Percentiles rank a stretch among this genome's conserved stretches.
Conservation (phyloP, 2,797 vertebrate genomes). For the Galaxias olidus region DNA sequence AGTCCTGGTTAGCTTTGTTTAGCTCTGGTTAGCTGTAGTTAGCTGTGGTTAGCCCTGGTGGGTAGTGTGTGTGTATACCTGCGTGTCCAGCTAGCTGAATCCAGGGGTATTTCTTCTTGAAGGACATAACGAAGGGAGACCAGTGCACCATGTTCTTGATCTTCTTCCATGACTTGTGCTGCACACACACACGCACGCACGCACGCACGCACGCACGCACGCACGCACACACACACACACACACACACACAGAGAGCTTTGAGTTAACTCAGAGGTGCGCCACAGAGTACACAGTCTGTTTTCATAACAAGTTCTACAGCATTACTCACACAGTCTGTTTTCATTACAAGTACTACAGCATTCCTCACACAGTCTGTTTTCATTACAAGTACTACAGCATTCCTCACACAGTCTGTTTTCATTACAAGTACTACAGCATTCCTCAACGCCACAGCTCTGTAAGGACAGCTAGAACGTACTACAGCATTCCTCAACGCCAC, state of each 20-base stretch:
- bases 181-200: slow-evolving; percentile 34
- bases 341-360: too few relatives aligned
- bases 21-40: neutral
- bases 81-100: slow-evolving; percentile 96
- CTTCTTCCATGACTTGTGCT: slow-evolving; percentile 99
- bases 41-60: neutral
- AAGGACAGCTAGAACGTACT: too few relatives aligned
- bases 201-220: slow-evolving; percentile 21
- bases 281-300: slow-evolving; percentile 4
- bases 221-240: slow-evolving; percentile 10
- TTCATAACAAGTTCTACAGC: neutral
- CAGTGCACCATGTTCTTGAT: slow-evolving; percentile 99
- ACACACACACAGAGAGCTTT: neutral
- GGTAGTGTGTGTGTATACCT: slow-evolving; percentile 71
- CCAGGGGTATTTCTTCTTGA: slow-evolving; percentile 99
- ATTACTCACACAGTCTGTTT: too few relatives aligned
- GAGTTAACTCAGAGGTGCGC: neutral
- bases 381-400: too few relatives aligned
- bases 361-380: too few relatives aligned
- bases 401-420: too few relatives aligned
- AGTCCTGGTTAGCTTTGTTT: neutral
- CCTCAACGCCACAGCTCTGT: too few relatives aligned
- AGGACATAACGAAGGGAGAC: slow-evolving; percentile 98
- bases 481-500: too few relatives aligned
- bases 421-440: too few relatives aligned